A percentile compares a stretch with the other conserved stretches of the same genome.
Conservation (phyloP, 2,888 invertebrate genomes). For the Drosophila borealis region DNA sequence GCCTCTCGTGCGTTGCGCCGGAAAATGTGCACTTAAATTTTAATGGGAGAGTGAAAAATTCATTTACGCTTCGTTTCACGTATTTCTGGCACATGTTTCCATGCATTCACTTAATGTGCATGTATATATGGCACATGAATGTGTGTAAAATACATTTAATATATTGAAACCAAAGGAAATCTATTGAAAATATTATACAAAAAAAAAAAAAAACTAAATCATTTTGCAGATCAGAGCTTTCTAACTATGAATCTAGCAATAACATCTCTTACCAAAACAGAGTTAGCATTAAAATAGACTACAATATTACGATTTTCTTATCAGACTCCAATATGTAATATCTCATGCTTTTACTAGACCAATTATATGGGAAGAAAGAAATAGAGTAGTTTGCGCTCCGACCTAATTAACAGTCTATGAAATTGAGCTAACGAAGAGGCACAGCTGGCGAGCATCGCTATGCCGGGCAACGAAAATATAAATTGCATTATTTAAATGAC, state of each 20-base stretch:
- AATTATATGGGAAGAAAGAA: neutral
- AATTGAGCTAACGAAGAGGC: conserved; percentile 22
- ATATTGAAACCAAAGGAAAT: neutral
- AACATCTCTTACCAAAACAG: too few relatives aligned
- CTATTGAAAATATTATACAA: neutral
- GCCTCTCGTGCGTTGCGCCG: conserved; percentile 73
- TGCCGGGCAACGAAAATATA: conserved; percentile 37
- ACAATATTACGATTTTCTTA: too few relatives aligned
- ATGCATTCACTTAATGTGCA: conserved; percentile 36
- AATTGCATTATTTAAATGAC: conserved; percentile 69
- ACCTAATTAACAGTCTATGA: conserved; percentile 27
- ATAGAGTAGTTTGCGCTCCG: neutral
- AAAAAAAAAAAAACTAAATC: neutral
- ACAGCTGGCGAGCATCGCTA: conserved; percentile 11
- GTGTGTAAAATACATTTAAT: neutral
- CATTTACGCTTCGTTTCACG: conserved; percentile 80
- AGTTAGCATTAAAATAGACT: too few relatives aligned
- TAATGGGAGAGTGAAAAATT: conserved; percentile 81
- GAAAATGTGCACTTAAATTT: conserved; percentile 81
- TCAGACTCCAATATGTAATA: too few relatives aligned
- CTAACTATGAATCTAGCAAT: too few relatives aligned
- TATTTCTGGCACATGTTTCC: conserved; percentile 69
- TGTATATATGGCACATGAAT: conserved; percentile 1
- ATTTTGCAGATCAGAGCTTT: too few relatives aligned
- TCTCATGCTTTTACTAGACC: too few relatives aligned